These are phyloP conservation scores for Pogona vitticeps DNA, from an alignment of 2,113 vertebrate species.

Conservation along the genomic window DNA sequence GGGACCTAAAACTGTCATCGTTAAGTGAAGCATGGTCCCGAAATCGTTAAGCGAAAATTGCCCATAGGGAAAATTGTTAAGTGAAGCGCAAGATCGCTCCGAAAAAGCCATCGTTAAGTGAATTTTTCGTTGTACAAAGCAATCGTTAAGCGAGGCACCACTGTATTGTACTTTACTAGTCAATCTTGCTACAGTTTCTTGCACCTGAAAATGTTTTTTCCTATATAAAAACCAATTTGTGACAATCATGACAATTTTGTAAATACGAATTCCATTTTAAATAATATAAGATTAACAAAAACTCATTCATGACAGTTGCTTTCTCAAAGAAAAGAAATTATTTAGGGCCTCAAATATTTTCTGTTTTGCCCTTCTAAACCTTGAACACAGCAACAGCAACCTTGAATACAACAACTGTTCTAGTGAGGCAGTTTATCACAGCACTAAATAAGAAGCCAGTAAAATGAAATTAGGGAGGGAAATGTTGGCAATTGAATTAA, in stretches of 20 bases:
- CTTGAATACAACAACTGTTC: not conserved
- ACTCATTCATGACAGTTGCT: not conserved
- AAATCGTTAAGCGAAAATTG: no score
- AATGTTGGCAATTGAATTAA: slow-evolving; percentile 22
- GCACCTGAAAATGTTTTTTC: not conserved
- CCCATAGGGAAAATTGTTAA: no score
- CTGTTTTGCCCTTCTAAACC: not conserved
- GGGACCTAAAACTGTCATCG: no score
- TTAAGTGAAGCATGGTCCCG: no score
- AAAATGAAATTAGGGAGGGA: slow-evolving; percentile 47
- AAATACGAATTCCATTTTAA: slow-evolving; percentile 5
- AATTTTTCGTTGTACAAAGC: no score
- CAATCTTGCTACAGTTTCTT: not conserved
- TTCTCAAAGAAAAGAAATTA: slow-evolving; percentile 26
- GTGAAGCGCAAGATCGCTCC: no score
- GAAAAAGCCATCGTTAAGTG: no score
- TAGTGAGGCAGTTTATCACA: not conserved
- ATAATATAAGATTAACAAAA: slow-evolving; percentile 20
- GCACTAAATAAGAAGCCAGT: slow-evolving; percentile 15
- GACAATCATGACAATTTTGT: slow-evolving; percentile 13
- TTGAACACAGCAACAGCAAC: slow-evolving; percentile 34
- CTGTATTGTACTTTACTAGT: not conserved
- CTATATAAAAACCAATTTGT: slow-evolving; percentile 1
- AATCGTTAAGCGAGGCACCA: no score
- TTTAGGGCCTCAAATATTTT: not conserved